A percentile compares a stretch with the other conserved stretches of the same genome.
These are phyloP conservation scores for Myodes glareolus DNA, from an alignment of 2,113 vertebrate genomes.

Conservation along the genomic window DNA sequence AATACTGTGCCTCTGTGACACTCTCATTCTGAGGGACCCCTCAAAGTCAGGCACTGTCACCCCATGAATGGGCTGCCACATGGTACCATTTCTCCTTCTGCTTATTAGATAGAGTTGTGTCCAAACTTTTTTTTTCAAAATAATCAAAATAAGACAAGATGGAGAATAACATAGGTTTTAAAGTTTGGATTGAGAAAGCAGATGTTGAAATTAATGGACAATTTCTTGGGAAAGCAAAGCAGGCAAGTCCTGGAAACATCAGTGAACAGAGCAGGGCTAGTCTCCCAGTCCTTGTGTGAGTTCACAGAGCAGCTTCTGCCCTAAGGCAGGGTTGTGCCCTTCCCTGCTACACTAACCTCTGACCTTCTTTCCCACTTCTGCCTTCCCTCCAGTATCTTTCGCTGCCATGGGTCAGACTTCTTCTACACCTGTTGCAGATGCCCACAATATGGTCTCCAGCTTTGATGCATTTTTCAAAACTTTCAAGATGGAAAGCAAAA, in stretches of 20 bases:
- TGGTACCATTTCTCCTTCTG: neutral
- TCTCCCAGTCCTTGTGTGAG: neutral
- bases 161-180: neutral
- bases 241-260: neutral
- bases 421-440: neutral
- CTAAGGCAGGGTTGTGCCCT: neutral
- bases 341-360: neutral
- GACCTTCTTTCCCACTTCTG: neutral
- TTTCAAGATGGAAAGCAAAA: neutral
- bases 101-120: neutral
- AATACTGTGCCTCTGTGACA: neutral
- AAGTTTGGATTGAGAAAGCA: neutral
- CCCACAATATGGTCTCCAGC: neutral
- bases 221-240: neutral
- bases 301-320: neutral
- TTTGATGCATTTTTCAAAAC: neutral
- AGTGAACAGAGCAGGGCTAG: too few species aligned
- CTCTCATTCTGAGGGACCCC: neutral
- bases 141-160: neutral
- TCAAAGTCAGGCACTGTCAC: neutral
- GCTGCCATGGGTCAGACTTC: neutral
- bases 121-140: neutral
- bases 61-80: too few species aligned
- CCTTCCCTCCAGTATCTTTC: neutral
- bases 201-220: neutral